A percentile compares a stretch with the other conserved stretches of the same genome.
Evolutionary conservation across 2,888 invertebrate genomes (phyloP).

Genomic region (Anaspis maculata): DNA sequence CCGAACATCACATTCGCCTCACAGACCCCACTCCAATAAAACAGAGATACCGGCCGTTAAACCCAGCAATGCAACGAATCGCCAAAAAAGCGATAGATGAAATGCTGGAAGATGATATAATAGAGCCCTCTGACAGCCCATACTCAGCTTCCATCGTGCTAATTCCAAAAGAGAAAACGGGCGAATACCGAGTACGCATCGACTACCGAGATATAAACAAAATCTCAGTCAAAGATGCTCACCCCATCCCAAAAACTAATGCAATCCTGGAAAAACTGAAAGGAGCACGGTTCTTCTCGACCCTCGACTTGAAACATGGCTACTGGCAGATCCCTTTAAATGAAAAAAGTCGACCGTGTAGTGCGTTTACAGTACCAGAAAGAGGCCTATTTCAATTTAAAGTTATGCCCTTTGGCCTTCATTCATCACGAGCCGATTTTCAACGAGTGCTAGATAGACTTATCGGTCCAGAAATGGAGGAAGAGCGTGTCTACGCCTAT

Average conservation of each 20-base stretch:
- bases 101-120: neutral
- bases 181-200: neutral
- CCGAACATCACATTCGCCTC: neutral
- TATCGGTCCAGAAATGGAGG: neutral
- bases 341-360: neutral
- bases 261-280: slow-evolving; percentile 1
- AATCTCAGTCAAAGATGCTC: slow-evolving; percentile 1
- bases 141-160: neutral
- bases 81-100: neutral
- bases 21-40: neutral
- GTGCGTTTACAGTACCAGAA: neutral
- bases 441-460: neutral
- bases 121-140: neutral
- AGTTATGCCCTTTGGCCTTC: neutral
- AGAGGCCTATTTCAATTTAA: neutral
- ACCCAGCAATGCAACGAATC: neutral
- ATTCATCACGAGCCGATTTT: neutral
- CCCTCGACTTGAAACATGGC: slow-evolving; percentile 1
- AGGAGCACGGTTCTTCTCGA: neutral
- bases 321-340: neutral
- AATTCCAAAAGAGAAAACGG: neutral
- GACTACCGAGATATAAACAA: slow-evolving; percentile 1
- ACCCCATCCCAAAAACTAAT: neutral
- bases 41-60: neutral
- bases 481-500: neutral